Evolutionary conservation across 2,113 vertebrate species (phyloP).

Genomic region (Microcebus lehilahytsara): DNA sequence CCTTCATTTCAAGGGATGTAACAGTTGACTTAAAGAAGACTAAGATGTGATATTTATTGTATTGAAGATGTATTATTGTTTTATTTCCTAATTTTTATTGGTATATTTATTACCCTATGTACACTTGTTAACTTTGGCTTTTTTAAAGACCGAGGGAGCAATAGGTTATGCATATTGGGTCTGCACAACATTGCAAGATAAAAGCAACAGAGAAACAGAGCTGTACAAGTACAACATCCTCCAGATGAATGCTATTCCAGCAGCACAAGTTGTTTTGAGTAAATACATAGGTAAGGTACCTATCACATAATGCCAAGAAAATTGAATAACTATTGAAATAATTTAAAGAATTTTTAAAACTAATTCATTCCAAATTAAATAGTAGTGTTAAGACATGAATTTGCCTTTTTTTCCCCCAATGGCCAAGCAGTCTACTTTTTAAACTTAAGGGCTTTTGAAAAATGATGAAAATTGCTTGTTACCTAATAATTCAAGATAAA

Average conservation of each 20-base stretch:
- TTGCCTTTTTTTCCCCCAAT: background rate
- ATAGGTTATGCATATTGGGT: conserved; percentile 98
- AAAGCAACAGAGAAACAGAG: conserved; percentile 93
- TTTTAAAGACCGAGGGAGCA: conserved; percentile 92
- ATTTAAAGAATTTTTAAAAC: background rate
- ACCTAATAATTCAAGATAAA: background rate
- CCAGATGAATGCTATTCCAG: conserved; percentile 95
- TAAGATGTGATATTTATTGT: background rate
- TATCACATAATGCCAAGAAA: background rate
- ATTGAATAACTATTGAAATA: background rate
- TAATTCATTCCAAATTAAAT: conserved; percentile 37
- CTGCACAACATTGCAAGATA: conserved; percentile 93
- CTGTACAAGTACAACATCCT: conserved; percentile 95
- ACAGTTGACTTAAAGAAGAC: background rate
- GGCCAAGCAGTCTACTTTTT: background rate
- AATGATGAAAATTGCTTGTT: background rate
- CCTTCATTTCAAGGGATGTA: background rate
- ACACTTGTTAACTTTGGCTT: background rate
- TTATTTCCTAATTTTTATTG: conserved; percentile 47
- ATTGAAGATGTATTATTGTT: background rate
- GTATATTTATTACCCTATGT: background rate
- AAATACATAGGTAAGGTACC: conserved; percentile 92
- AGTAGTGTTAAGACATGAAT: background rate
- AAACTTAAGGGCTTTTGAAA: conserved; percentile 7
- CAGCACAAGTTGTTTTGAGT: conserved; percentile 92